Evolutionary conservation across 2,888 invertebrate genomes (phyloP).

Genomic region (Fabriciana adippe): DNA sequence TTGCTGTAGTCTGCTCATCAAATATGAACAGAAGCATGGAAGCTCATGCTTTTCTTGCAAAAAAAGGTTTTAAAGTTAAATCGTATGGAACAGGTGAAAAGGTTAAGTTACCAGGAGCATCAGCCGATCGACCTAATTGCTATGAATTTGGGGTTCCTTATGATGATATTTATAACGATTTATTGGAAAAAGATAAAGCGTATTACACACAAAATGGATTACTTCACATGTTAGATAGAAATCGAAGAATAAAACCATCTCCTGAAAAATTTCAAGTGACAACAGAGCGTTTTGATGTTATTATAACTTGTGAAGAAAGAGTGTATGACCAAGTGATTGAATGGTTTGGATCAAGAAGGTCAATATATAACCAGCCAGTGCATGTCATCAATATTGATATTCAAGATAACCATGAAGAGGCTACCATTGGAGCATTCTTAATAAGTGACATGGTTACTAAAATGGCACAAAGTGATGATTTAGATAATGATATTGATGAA

Average conservation of each 20-base stretch:
- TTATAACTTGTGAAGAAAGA: slow-evolving; percentile 98
- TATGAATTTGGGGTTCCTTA: slow-evolving; percentile 98
- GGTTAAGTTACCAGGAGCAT: slow-evolving; percentile 97
- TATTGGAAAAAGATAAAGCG: slow-evolving; percentile 93
- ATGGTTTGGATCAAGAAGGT: slow-evolving; percentile 92
- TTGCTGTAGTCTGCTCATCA: slow-evolving; percentile 99
- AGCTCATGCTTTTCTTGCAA: slow-evolving; percentile 97
- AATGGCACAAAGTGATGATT: slow-evolving; percentile 93
- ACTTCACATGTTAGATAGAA: slow-evolving; percentile 98
- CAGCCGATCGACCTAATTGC: slow-evolving; percentile 96
- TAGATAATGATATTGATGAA: slow-evolving; percentile 99
- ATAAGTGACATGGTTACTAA: slow-evolving; percentile 97
- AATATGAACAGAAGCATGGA: slow-evolving; percentile 99
- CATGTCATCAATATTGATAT: slow-evolving; percentile 99
- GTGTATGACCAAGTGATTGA: slow-evolving; percentile 99
- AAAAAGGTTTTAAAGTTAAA: slow-evolving; percentile 97
- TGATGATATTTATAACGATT: slow-evolving; percentile 97
- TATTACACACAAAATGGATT: slow-evolving; percentile 99
- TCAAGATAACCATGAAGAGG: slow-evolving; percentile 99
- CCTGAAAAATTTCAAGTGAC: slow-evolving; percentile 97
- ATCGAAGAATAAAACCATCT: slow-evolving; percentile 94
- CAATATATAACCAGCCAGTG: slow-evolving; percentile 92
- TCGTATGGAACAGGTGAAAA: slow-evolving; percentile 97
- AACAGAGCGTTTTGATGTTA: slow-evolving; percentile 95
- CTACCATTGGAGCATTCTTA: slow-evolving; percentile 98